A percentile compares a stretch with the other conserved stretches of the same genome.
These are phyloP conservation scores for Adelosebastes latens DNA, from an alignment of 2,797 vertebrate genomes.

Conservation along the genomic window DNA sequence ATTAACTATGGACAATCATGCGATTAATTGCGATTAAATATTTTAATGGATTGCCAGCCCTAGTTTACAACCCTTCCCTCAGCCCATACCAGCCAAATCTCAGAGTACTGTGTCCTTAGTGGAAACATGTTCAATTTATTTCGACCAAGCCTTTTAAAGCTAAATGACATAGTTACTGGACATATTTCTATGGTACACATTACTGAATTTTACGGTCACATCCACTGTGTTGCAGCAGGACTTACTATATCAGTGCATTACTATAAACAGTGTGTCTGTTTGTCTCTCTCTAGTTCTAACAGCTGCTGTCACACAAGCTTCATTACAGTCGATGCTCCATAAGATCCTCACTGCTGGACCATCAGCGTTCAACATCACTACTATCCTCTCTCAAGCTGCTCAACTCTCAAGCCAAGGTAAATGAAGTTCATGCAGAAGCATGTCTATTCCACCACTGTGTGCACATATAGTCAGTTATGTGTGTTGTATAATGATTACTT, in stretches of 20 bases:
- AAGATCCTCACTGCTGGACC: conserved; percentile 99
- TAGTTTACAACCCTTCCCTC: neutral
- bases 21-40: no score
- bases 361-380: conserved; percentile 98
- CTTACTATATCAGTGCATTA: neutral
- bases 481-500: neutral
- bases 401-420: conserved; percentile 97
- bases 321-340: conserved; percentile 98
- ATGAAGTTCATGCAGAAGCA: neutral
- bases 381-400: conserved; percentile 97
- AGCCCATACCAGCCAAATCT: neutral
- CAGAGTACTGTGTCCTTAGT: neutral
- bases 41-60: no score
- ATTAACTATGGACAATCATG: no score
- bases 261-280: neutral
- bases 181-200: neutral
- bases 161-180: neutral
- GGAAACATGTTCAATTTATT: neutral
- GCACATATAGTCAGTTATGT: neutral
- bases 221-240: neutral
- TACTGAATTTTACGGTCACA: neutral
- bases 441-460: neutral
- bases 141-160: neutral
- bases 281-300: conserved; percentile 89
- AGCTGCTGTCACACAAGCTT: conserved; percentile 99